Evolutionary conservation across 1,140 invertebrate genomes (phyloP).

Genomic region (Pseudomyrmex sp.): DNA sequence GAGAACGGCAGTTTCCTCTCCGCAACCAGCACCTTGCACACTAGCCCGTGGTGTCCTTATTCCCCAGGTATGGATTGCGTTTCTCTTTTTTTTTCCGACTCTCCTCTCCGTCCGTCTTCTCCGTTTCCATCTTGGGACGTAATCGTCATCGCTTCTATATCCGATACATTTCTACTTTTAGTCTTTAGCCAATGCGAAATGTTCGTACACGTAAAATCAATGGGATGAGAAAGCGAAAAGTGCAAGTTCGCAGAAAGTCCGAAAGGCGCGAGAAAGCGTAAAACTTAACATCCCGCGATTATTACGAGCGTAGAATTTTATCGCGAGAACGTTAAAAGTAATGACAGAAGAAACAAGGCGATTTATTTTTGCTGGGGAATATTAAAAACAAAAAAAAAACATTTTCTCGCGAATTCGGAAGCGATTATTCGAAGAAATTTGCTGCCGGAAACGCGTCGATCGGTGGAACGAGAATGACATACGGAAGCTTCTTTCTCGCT

Average conservation of each 20-base stretch:
- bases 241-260: neutral
- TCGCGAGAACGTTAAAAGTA: neutral
- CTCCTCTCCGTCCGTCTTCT: neutral
- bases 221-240: slow-evolving; percentile 2
- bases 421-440: neutral
- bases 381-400: neutral
- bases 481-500: neutral
- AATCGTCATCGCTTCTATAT: neutral
- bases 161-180: neutral
- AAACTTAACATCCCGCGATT: slow-evolving; percentile 7
- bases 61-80: slow-evolving; percentile 12
- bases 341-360: neutral
- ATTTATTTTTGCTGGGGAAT: neutral
- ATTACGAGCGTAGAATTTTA: neutral
- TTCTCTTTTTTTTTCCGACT: slow-evolving; percentile 16
- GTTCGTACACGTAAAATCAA: neutral
- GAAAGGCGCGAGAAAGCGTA: slow-evolving; percentile 19
- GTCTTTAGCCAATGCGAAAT: neutral
- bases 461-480: slow-evolving; percentile 2
- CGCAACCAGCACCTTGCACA: slow-evolving; percentile 32
- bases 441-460: neutral
- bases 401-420: neutral
- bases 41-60: neutral
- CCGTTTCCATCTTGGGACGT: neutral
- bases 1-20: slow-evolving; percentile 39